Conservation (phyloP, 1,140 invertebrate species). For the Tachypleus tridentatus region DNA sequence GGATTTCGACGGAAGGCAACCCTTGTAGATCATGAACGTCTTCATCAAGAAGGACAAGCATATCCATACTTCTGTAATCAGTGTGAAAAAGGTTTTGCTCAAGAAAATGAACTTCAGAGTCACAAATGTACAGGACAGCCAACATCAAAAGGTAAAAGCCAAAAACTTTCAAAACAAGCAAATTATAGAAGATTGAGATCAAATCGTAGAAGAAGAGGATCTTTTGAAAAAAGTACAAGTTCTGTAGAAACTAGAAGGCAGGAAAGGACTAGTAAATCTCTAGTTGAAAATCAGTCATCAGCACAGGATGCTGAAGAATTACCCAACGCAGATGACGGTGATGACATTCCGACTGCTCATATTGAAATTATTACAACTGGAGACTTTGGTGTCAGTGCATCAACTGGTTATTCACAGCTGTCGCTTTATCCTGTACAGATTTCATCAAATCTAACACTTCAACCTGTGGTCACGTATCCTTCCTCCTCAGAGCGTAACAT, state of each 20-base stretch:
- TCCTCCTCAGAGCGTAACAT: too few relatives aligned
- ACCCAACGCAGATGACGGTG: not conserved
- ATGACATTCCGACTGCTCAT: conserved; percentile 21
- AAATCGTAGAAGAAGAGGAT: not conserved
- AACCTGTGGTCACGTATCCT: too few relatives aligned
- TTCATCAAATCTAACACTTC: too few relatives aligned
- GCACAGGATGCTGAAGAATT: not conserved
- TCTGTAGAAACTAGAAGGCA: not conserved
- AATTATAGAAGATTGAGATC: not conserved
- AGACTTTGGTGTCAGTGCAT: too few relatives aligned
- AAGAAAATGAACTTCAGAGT: not conserved
- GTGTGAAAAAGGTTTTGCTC: not conserved
- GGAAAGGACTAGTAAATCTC: not conserved
- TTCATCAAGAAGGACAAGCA: not conserved
- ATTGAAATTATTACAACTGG: conserved; percentile 21
- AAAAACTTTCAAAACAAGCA: conserved; percentile 5
- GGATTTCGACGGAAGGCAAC: conserved; percentile 74
- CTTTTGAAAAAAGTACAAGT: not conserved
- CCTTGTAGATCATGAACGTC: not conserved
- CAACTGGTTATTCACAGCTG: too few relatives aligned
- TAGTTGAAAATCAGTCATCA: not conserved
- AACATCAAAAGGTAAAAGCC: not conserved
- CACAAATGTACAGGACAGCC: not conserved
- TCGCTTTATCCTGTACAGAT: too few relatives aligned
- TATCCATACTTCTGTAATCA: not conserved